phyloP scores from a whole-genome alignment of 2,113 vertebrate genomes.

The Hypanus sabinus region DNA sequence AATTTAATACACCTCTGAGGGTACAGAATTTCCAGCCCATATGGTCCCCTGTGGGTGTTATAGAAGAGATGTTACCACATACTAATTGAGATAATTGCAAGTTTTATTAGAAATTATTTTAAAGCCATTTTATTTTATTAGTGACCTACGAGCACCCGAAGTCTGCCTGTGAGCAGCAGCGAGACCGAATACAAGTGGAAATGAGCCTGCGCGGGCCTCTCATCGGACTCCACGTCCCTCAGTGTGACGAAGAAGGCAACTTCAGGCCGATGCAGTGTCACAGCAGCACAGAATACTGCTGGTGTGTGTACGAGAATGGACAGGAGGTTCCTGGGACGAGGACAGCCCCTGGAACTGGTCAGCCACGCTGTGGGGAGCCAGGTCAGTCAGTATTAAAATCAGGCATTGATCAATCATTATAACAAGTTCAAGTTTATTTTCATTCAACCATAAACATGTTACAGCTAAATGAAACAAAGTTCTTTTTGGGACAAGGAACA shows the following conservation, averaged over 20 bases:
- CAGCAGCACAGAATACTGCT: conserved; percentile 66
- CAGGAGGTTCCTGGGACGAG: conserved; percentile 66
- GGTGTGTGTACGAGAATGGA: conserved; percentile 67
- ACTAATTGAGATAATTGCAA: too few relatives aligned
- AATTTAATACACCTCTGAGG: too few relatives aligned
- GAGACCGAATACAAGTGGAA: neutral
- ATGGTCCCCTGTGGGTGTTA: neutral
- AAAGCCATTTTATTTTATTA: neutral
- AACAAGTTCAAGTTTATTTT: too few relatives aligned
- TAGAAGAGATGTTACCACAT: neutral
- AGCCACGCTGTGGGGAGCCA: conserved; percentile 51
- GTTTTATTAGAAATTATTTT: neutral
- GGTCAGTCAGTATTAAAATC: conserved; percentile 50
- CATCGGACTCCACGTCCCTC: conserved; percentile 54
- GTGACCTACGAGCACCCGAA: conserved; percentile 28
- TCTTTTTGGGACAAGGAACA: too few relatives aligned
- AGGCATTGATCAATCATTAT: too few relatives aligned
- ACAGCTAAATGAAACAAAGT: too few relatives aligned
- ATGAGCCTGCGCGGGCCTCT: neutral
- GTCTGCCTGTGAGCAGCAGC: conserved; percentile 28
- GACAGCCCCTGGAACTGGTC: conserved; percentile 51
- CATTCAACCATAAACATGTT: too few relatives aligned
- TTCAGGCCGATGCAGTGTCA: conserved; percentile 73
- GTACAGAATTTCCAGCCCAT: too few relatives aligned
- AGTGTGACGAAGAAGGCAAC: conserved; percentile 64